Conservation (phyloP, 2,797 vertebrate species). For the Notolabrus celidotus region DNA sequence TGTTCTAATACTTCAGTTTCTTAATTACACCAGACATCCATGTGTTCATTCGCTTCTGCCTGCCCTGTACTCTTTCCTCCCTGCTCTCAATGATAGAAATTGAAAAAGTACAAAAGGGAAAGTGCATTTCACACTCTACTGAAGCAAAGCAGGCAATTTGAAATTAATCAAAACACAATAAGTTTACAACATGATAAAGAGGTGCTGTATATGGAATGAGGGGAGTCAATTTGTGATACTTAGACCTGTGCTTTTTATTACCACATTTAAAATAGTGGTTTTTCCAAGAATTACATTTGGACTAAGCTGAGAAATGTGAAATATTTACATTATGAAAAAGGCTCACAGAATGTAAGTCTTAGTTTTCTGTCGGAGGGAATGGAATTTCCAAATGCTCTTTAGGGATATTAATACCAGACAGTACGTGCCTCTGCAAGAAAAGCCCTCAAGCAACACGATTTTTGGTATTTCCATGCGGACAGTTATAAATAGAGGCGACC, state of each 20-base stretch:
- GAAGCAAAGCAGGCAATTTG: constrained; percentile 88
- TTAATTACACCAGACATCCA: constrained; percentile 83
- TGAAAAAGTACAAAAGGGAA: constrained; percentile 84
- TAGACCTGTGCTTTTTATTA: constrained; percentile 39
- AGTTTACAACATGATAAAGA: constrained; percentile 86
- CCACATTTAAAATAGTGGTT: constrained; percentile 38
- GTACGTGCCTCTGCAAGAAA: constrained; percentile 3
- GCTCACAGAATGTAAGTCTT: constrained; percentile 9
- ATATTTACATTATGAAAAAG: constrained; percentile 17
- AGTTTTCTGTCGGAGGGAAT: constrained; percentile 29
- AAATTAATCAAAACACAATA: constrained; percentile 89
- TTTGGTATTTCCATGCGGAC: constrained; percentile 31
- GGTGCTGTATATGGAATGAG: constrained; percentile 67
- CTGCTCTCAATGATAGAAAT: constrained; percentile 82
- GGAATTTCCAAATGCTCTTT: constrained; percentile 28
- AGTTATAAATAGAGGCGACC: constrained; percentile 55
- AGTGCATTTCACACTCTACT: constrained; percentile 89
- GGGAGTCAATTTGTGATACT: constrained; percentile 71
- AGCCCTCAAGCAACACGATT: constrained; percentile 11
- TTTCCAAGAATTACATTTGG: constrained; percentile 23
- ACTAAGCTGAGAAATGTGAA: constrained; percentile 10
- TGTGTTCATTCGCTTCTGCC: constrained; percentile 74
- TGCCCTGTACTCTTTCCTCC: constrained; percentile 45
- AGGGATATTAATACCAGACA: constrained; percentile 5
- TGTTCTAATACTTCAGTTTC: constrained; percentile 82